Evolutionary conservation across 2,888 invertebrate species (phyloP), one percentile per base, ranked within the genome.

Genomic region (Cheilosia variabilis): DNA sequence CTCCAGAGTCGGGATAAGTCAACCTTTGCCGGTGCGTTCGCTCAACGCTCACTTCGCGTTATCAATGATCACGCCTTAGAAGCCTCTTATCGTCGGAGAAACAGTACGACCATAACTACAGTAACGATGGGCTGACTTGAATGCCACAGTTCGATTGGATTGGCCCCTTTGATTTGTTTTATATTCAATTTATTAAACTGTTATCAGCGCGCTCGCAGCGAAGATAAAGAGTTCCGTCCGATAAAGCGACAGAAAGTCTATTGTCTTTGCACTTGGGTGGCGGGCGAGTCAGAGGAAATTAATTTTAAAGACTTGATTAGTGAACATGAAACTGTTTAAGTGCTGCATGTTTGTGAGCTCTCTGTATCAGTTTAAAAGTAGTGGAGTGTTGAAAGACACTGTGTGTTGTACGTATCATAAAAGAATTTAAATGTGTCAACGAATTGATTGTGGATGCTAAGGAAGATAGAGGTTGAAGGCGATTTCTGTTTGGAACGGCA

Each of bases 191-290:
- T 62, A 58, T 52, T 50, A 41, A 53, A 53, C 47, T 53, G 66
- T 55, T 83, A 80, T 75, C 69, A 68, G 65, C 24, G 2, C 24
- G 2, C 37, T 37, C 45, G 71, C 45, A 66, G 53, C 79, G 79
- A 69, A 63, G 55, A 47, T 53, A 45, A 69, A 52, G 69, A 69
- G 72, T 73, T 66, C 71, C 65, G 84, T 66, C 71, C 60, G 84
- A 86, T 86, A 86, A 81, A 76, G 68, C 84, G 75, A 62, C 76
- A 86, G 66, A 65, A 60, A 47, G 71, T 86, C 80, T 86, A 75
- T 86, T 86, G 84, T 80, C 53, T 66, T 22, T 53, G 47, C 41
- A 60, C 75, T 66, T 86, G 84, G 80, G 80, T 76, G 84, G 22
- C 22, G 22, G 80, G 65, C 79, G n/a, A 45, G 57, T 22, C 17